Evolutionary conservation across 2,888 invertebrate species (phyloP).

Genomic region (Caenorhabditis parvicauda): DNA sequence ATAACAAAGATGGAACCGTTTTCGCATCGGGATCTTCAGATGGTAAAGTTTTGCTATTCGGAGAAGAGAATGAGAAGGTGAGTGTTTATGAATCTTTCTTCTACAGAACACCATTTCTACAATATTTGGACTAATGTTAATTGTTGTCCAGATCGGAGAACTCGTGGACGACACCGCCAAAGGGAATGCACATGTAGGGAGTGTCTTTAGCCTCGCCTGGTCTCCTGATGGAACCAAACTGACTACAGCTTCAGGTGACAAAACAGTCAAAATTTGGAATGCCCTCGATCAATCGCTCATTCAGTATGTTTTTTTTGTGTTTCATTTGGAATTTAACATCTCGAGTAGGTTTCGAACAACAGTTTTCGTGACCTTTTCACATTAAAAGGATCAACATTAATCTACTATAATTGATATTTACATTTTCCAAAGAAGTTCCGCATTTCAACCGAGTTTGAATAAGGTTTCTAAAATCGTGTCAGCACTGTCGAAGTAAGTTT

Average conservation of each 20-base stretch:
- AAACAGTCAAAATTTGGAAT: slow-evolving; percentile 93
- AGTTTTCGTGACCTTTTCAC: no score
- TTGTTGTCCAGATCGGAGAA: slow-evolving; percentile 83
- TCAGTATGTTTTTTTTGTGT: slow-evolving; percentile 54
- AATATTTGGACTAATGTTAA: no score
- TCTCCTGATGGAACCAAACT: slow-evolving; percentile 85
- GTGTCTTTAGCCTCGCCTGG: slow-evolving; percentile 71
- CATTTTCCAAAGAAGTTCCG: no score
- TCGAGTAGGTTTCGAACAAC: no score
- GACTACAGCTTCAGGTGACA: slow-evolving; percentile 92
- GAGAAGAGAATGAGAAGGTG: slow-evolving; percentile 83
- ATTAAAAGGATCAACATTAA: no score
- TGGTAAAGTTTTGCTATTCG: slow-evolving; percentile 84
- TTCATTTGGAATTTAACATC: slow-evolving; percentile 2
- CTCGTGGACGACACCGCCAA: slow-evolving; percentile 60
- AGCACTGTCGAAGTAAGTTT: slow-evolving; percentile 54
- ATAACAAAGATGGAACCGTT: slow-evolving; percentile 78
- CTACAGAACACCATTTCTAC: no score
- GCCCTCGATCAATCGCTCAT: slow-evolving; percentile 75
- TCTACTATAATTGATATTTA: no score
- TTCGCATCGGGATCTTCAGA: slow-evolving; percentile 96
- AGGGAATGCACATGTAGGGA: slow-evolving; percentile 61
- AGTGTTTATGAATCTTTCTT: slow-evolving; percentile 87
- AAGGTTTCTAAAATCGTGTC: neutral
- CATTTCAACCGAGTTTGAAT: no score